phyloP scores from a whole-genome alignment of 2,113 vertebrate species.

The Cebus imitator region DNA sequence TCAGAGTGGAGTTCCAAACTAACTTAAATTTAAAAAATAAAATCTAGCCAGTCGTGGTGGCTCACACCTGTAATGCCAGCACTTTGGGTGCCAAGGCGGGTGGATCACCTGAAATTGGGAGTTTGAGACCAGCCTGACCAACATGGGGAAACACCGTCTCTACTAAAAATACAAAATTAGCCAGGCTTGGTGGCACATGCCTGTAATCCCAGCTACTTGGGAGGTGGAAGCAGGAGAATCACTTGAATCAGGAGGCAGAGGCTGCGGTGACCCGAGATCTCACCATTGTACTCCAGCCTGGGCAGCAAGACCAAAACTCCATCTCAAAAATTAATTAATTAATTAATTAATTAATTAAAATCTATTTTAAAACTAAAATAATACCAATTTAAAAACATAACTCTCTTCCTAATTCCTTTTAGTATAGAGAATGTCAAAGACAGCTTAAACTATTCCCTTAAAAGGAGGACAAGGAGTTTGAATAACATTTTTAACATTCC shows the following conservation, averaged over 20 bases:
- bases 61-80: too few relatives aligned
- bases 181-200: too few relatives aligned
- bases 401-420: neutral
- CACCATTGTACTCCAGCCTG: too few relatives aligned
- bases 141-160: too few relatives aligned
- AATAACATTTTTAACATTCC: neutral
- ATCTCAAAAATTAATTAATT: too few relatives aligned
- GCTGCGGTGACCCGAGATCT: too few relatives aligned
- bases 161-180: too few relatives aligned
- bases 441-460: neutral
- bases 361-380: neutral
- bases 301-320: too few relatives aligned
- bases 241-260: too few relatives aligned
- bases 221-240: too few relatives aligned
- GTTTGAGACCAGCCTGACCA: neutral
- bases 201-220: too few relatives aligned
- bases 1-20: neutral
- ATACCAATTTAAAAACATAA: neutral
- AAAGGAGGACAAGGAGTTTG: neutral
- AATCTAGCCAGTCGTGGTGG: too few relatives aligned
- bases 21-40: neutral
- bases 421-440: conserved; percentile 10
- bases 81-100: neutral
- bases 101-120: neutral
- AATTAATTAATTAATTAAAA: neutral